Percentiles rank a stretch among this genome's conserved stretches.
phyloP scores from a whole-genome alignment of 2,113 vertebrate genomes.

The Callospermophilus lateralis region DNA sequence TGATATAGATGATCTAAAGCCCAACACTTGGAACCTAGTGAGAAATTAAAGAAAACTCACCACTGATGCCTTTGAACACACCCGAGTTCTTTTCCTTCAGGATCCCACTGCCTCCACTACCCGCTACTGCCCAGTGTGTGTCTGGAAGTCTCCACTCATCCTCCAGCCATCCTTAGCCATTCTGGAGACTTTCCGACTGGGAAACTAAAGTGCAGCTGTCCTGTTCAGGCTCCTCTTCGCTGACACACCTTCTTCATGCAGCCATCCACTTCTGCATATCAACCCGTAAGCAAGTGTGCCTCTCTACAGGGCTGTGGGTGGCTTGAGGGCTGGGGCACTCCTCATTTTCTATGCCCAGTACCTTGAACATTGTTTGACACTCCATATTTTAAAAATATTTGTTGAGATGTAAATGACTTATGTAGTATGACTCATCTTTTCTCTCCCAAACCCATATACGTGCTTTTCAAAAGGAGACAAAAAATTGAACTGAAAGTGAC shows the following conservation, averaged over 20 bases:
- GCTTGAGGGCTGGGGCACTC: neutral
- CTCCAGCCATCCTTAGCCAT: neutral
- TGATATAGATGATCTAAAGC: neutral
- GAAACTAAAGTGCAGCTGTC: fast-evolving
- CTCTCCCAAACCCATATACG: neutral
- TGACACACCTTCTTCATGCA: neutral
- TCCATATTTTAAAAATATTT: neutral
- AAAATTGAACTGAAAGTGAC: neutral
- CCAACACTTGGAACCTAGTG: neutral
- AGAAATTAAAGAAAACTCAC: neutral
- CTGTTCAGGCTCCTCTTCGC: fast-evolving
- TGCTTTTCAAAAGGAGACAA: neutral
- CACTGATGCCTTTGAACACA: neutral
- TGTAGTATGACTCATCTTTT: neutral
- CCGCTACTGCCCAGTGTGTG: neutral
- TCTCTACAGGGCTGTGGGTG: neutral
- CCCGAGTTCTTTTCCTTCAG: neutral
- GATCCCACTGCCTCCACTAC: neutral
- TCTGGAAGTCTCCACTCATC: neutral
- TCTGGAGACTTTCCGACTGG: neutral
- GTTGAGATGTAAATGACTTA: neutral
- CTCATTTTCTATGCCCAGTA: neutral
- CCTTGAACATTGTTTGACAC: neutral
- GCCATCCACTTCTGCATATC: no score
- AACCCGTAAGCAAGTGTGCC: no score